Evolutionary conservation across 2,888 invertebrate genomes (phyloP), one percentile per base, ranked within the genome.

Genomic region (Xylota segnis): DNA sequence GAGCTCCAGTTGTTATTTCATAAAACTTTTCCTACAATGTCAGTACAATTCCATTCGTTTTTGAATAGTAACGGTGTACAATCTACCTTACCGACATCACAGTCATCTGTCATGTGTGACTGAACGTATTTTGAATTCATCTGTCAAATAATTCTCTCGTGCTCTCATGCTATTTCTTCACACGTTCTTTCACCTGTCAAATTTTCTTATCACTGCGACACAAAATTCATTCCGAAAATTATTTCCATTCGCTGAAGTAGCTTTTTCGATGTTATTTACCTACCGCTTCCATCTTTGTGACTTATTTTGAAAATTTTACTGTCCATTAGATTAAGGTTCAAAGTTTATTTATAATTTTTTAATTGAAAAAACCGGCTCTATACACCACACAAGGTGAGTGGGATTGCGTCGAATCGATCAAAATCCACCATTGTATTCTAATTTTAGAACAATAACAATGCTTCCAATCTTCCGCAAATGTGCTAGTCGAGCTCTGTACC

Each of bases 381-480:
- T 5, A 65, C 58, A 56, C 16, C 6, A 54, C 0, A 37, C 1
- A 37, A 77, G 74, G 66, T 74, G 45, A 72, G 61, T 63, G 52
- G n/a, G 32, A 23, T 29, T n/a, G 6, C 14, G 29, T 54, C 12
- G 27, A 68, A 9, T 71, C 0, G 50, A 9, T 27, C 59, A 34
- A 54, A 27, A 56, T 50, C 23, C n/a, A 47, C 34, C 14, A 40
- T 2, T 34, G n/a, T 4, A 45, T 14, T 68, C 10, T 37, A 52
- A 58, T 68, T 72, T 52, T 76, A 86, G 82, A 61, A 40, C 12
- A 14, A 52, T 27, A 40, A 68, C 61, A 72, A 86, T 86, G 86
- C 56, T 86, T 72, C 82, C 86, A 72, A 66, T 86, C 43, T 52
- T 86, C 54, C 82, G 86, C 7, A 76, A 77, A 14, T 86, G 76